Evolutionary conservation across 2,797 vertebrate genomes (phyloP), one percentile per base, ranked within the genome.

Genomic region (Bovichtus variegatus): DNA sequence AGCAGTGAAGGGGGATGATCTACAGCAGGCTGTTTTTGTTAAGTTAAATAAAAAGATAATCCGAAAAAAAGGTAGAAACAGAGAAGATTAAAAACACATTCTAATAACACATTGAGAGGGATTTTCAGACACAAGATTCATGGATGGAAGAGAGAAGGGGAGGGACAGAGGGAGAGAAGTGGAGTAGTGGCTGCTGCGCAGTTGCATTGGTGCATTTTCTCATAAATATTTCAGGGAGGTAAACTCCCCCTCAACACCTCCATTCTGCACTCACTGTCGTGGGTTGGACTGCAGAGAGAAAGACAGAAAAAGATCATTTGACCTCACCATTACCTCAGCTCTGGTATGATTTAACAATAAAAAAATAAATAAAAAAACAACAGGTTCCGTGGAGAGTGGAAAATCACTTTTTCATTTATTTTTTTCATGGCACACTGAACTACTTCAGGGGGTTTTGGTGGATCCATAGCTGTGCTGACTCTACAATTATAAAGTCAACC

Each of bases 201-300:
- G 83, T 91, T 91, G 87, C 85, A 91, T 53, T 83, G 82, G 87
- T 87, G 87, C 87, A 87, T 90, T 91, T 91, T 84, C 81, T 85
- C 87, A 93, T 93, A 82, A 92, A 94, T 94, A 93, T 93, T 94
- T 93, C 86, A 94, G 75, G 74, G 77, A 83, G 80, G 83, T 80
- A 84, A 87, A 90, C 85, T 82, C 85, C 81, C 61, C 74, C 71
- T 80, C 68, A 78, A 83, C 65, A 79, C 82, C 72, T 74, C 74
- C 87, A 67, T 72, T 74, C 73, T 69, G 68, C 66, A 44, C 65
- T 71, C 67, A 68, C 68, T 73, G 75, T 74, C 4, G 63, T 58
- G 77, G 67, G 82, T 43, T 51, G 50, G 76, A 84, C 75, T 74
- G 71, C 69, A 82, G 46, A 43, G 27, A 31, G 8, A 46, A 5